A percentile compares a stretch with the other conserved stretches of the same genome.
phyloP scores from a whole-genome alignment of 2,797 vertebrate genomes.

The Alcedo quadribrachys region DNA sequence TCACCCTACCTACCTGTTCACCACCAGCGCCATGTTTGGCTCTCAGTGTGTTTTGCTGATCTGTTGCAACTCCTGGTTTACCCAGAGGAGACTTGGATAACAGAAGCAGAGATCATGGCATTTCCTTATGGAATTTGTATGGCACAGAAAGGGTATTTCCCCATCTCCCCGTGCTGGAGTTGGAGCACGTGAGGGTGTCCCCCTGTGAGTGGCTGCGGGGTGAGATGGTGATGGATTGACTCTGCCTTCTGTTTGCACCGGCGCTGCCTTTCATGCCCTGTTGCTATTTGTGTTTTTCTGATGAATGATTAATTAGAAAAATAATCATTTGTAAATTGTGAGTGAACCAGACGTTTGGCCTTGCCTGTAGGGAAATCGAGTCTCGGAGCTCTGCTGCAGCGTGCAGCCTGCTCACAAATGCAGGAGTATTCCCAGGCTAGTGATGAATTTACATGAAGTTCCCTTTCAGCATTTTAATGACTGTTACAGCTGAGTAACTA shows the following conservation, averaged over 20 bases:
- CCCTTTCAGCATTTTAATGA: constrained; percentile 78
- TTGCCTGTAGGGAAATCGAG: constrained; percentile 76
- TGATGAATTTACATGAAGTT: constrained; percentile 80
- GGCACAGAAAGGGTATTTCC: neutral
- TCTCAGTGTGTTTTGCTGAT: neutral
- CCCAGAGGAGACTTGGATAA: neutral
- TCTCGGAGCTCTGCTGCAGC: constrained; percentile 64
- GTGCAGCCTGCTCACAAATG: constrained; percentile 65
- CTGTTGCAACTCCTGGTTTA: neutral
- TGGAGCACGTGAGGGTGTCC: neutral
- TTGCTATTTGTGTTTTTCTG: constrained; percentile 79
- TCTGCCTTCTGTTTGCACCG: constrained; percentile 67
- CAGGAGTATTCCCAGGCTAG: constrained; percentile 73
- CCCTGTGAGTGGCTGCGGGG: neutral
- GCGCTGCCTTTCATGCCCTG: constrained; percentile 71
- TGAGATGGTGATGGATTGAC: constrained; percentile 76
- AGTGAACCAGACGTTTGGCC: constrained; percentile 80
- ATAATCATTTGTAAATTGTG: constrained; percentile 81
- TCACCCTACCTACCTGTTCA: neutral
- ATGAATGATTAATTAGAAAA: constrained; percentile 89
- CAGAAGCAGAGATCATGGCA: neutral
- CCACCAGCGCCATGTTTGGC: accelerated
- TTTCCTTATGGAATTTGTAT: neutral
- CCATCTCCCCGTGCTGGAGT: neutral
- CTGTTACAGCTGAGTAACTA: constrained; percentile 70